Conservation (phyloP, 2,113 vertebrate genomes). For the Laticauda colubrina region DNA sequence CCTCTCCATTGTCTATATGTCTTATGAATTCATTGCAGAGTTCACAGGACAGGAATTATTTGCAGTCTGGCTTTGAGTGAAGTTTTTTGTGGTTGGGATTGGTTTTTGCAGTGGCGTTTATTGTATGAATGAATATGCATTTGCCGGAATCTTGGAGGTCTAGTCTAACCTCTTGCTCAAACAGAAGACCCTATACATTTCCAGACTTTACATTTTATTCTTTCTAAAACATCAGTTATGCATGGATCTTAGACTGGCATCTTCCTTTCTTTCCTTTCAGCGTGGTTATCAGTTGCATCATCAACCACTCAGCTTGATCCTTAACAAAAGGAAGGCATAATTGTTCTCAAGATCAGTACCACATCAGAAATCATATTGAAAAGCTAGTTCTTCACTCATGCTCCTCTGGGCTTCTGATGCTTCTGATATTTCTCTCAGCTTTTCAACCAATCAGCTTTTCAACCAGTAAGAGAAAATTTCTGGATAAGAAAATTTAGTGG, state of each 20-base stretch:
- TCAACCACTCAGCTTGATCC: not conserved
- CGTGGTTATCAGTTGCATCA: not conserved
- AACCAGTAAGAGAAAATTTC: not conserved
- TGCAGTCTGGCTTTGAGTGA: no score
- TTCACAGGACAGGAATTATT: no score
- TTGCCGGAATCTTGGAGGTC: not conserved
- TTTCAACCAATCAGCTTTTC: not conserved
- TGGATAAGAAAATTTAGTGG: not conserved
- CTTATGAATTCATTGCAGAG: no score
- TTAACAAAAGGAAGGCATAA: not conserved
- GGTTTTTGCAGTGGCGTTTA: no score
- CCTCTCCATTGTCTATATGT: no score
- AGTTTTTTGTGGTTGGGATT: no score
- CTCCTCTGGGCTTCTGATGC: no score
- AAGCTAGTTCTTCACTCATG: not conserved
- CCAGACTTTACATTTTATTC: not conserved
- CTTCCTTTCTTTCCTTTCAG: not conserved
- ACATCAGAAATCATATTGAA: not conserved
- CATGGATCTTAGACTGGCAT: not conserved
- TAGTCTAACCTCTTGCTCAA: not conserved
- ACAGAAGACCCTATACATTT: not conserved
- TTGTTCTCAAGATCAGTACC: not conserved
- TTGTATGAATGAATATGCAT: no score
- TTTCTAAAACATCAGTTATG: not conserved
- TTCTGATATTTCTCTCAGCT: not conserved